phyloP scores from a whole-genome alignment of 1,140 invertebrate genomes.

The Drosophila varians region DNA sequence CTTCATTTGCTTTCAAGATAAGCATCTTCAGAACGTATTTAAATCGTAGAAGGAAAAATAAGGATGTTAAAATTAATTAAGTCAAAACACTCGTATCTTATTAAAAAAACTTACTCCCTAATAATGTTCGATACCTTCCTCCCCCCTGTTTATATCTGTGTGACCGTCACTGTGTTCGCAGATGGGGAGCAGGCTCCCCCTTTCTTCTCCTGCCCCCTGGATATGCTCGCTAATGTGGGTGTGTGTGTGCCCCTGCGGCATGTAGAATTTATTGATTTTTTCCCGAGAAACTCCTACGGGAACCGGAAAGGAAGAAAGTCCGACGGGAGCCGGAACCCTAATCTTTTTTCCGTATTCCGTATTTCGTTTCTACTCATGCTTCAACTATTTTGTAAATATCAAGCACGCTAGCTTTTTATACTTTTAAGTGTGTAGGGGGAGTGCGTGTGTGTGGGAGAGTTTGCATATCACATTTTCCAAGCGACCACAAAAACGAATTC shows the following conservation, averaged over 20 bases:
- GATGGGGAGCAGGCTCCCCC: constrained; percentile 28
- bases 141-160: constrained; percentile 33
- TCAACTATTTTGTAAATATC: constrained; percentile 20
- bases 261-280: constrained; percentile 74
- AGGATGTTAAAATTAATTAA: neutral
- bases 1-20: neutral
- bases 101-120: too few species aligned
- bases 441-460: constrained; percentile 14
- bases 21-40: neutral
- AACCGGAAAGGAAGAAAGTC: constrained; percentile 1
- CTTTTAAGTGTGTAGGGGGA: constrained; percentile 4
- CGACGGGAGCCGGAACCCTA: constrained; percentile 10
- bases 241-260: constrained; percentile 21
- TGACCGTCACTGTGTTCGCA: constrained; percentile 43
- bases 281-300: constrained; percentile 57
- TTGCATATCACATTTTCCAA: constrained; percentile 32
- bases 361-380: constrained; percentile 8
- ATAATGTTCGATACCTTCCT: neutral
- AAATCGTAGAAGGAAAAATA: too few species aligned
- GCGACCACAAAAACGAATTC: constrained; percentile 4
- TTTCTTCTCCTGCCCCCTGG: constrained; percentile 50
- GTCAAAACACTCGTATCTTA: too few species aligned
- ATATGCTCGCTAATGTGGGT: constrained; percentile 6
- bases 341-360: constrained; percentile 14
- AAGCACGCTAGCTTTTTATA: neutral